Percentiles rank a stretch among this genome's conserved stretches.
phyloP scores from a whole-genome alignment of 92 coral and sea anemone species.

The Virgularia gustaviana region DNA sequence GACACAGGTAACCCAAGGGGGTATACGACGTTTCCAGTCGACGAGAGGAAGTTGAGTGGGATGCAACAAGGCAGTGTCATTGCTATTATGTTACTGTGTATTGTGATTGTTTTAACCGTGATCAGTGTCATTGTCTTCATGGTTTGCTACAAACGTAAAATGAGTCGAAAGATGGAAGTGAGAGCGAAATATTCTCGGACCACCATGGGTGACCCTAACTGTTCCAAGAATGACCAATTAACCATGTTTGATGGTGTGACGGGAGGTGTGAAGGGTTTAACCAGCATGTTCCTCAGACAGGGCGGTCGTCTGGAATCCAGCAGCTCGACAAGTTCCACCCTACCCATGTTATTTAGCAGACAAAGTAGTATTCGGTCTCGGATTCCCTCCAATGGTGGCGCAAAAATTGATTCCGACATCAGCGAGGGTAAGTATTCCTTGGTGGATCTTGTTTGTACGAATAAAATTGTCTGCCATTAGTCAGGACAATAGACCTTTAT shows the following conservation, averaged over 20 bases:
- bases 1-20: background rate
- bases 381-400: slow-evolving; percentile 74
- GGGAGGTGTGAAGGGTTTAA: slow-evolving; percentile 9
- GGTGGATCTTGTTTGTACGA: background rate
- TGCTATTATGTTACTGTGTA: slow-evolving; percentile 14
- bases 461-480: no score
- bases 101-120: slow-evolving; percentile 40
- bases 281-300: slow-evolving; percentile 6
- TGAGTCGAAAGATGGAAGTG: slow-evolving; percentile 25
- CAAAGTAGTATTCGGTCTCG: slow-evolving; percentile 88
- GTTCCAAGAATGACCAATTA: slow-evolving; percentile 15
- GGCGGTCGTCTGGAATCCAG: slow-evolving; percentile 64
- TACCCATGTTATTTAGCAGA: slow-evolving; percentile 75
- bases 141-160: slow-evolving; percentile 58
- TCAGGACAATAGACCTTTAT: no score
- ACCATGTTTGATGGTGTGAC: no score
- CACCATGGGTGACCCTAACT: no score
- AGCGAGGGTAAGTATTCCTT: slow-evolving; percentile 75
- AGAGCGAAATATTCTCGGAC: slow-evolving; percentile 20
- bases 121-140: slow-evolving; percentile 43
- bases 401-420: slow-evolving; percentile 82
- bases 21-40: background rate
- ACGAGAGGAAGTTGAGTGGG: background rate
- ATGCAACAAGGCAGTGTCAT: slow-evolving; percentile 20
- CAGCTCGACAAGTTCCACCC: slow-evolving; percentile 71